Conservation (phyloP, 1,140 invertebrate genomes). For the Rhyacophila brunnea region DNA sequence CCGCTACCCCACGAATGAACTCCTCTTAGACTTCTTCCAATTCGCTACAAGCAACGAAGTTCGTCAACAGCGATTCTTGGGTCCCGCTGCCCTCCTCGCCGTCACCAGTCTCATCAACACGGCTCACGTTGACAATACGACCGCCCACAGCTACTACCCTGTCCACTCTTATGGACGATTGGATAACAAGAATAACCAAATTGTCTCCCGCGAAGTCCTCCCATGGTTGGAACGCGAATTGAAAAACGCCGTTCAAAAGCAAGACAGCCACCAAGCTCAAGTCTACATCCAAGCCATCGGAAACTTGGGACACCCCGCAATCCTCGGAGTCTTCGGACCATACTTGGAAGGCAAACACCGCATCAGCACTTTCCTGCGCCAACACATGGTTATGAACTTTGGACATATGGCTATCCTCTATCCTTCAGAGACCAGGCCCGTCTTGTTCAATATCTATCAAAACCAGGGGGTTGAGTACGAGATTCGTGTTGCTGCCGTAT, state of each 20-base stretch:
- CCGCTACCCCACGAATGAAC: conserved; percentile 61
- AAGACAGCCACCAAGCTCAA: conserved; percentile 57
- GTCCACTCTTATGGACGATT: conserved; percentile 61
- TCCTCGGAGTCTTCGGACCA: conserved; percentile 61
- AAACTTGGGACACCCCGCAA: conserved; percentile 58
- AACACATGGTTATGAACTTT: conserved; percentile 60
- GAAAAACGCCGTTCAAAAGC: conserved; percentile 50
- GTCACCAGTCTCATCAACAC: conserved; percentile 60
- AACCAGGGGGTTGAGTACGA: conserved; percentile 63
- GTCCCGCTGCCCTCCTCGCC: conserved; percentile 55
- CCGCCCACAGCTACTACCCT: conserved; percentile 60
- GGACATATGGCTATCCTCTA: conserved; percentile 47
- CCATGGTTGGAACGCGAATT: conserved; percentile 57
- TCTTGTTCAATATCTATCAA: conserved; percentile 65
- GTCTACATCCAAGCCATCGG: conserved; percentile 63
- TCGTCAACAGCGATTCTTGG: conserved; percentile 48
- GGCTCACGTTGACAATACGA: conserved; percentile 57
- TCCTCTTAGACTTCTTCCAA: conserved; percentile 58
- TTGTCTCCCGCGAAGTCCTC: conserved; percentile 57
- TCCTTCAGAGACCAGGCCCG: conserved; percentile 54
- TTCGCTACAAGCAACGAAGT: conserved; percentile 54
- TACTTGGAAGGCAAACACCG: conserved; percentile 63
- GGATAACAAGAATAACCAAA: conserved; percentile 47
- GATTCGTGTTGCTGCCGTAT: conserved; percentile 63
- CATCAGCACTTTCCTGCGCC: conserved; percentile 60